Base-by-base conservation (phyloP, 1,140 invertebrate genomes). In the Hylaeus volcanicus region DNA sequence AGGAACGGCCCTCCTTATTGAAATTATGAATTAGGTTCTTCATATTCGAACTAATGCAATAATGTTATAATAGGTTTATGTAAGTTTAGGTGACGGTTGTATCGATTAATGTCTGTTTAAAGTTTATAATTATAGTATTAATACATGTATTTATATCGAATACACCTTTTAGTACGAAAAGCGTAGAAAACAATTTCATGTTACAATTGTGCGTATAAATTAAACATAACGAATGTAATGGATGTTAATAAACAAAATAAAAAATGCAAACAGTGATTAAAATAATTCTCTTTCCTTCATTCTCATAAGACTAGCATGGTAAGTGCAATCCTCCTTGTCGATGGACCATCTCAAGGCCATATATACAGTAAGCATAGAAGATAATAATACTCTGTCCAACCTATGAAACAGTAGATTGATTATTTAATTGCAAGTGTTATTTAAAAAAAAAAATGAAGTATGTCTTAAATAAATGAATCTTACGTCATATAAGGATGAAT, bases 1-100 rank as follows among this genome's bases (percentile, higher is more conserved):
- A 88, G 97, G 97, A 75, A 97, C 97, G 2, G 97, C 97, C 6
- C 92, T 98, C 8, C 93, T 98, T 4, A 97, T 96, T 65, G 96
- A 97, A 91, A 94, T 97, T 2, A 95, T 95, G 64, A 94, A 97
- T 89, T 96, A 91, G 93, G 11, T 41, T 74, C 45, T 64, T 4
- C 53, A 51, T 60, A 74, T 45, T 48, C 26, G 43, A 58, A 39
- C 39, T 64, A 65, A 77, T 53, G 3, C 14, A 56, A 63, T 82
- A 37, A 48, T 74, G 6, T 58, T 58, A n/a, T 71, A 73, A 60
- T 64, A 39, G 26, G 37, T 45, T 14, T 68, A 63, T 65, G n/a
- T n/a, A 58, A 58, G 51, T 11, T 55, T 68, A 53, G 26, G n/a
- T 55, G 37, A 43, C 5, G 43, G 41, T 12, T 66, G 3, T 15